Conservation (phyloP, 2,113 vertebrate genomes). For the Semnornis frantzii region DNA sequence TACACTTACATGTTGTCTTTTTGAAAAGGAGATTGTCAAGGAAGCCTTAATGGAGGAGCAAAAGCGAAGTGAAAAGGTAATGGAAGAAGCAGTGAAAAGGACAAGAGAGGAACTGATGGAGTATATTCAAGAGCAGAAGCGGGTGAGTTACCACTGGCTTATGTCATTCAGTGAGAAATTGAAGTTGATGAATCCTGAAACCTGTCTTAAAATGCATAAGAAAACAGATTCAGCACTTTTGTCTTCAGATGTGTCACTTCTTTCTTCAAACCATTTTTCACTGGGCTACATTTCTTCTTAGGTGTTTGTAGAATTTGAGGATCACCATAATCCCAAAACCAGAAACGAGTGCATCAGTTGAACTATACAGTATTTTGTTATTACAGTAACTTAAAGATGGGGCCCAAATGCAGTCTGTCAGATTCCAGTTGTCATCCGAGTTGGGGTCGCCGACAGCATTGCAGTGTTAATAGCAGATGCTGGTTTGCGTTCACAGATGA, state of each 20-base stretch:
- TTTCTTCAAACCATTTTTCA: neutral
- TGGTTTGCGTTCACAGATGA: neutral
- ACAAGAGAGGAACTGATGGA: conserved; percentile 78
- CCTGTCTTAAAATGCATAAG: neutral
- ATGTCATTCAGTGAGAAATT: neutral
- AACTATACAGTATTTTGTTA: neutral
- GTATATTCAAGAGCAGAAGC: conserved; percentile 80
- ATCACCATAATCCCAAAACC: neutral
- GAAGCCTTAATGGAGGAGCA: conserved; percentile 77
- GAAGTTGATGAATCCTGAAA: neutral
- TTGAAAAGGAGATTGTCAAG: conserved; percentile 74
- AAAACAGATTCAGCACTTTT: neutral
- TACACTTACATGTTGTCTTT: neutral
- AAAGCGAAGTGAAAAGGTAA: conserved; percentile 71
- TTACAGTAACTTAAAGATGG: neutral
- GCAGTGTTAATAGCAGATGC: neutral
- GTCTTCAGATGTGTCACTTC: neutral
- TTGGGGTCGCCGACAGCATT: neutral
- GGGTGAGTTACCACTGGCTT: conserved; percentile 69
- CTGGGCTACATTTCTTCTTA: neutral
- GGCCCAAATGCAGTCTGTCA: neutral
- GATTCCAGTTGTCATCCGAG: neutral
- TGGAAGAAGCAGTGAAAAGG: conserved; percentile 75
- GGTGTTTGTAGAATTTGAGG: neutral
- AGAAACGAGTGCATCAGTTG: neutral